Conservation (phyloP, 1,140 invertebrate genomes). For the Tetraneura akinire region DNA sequence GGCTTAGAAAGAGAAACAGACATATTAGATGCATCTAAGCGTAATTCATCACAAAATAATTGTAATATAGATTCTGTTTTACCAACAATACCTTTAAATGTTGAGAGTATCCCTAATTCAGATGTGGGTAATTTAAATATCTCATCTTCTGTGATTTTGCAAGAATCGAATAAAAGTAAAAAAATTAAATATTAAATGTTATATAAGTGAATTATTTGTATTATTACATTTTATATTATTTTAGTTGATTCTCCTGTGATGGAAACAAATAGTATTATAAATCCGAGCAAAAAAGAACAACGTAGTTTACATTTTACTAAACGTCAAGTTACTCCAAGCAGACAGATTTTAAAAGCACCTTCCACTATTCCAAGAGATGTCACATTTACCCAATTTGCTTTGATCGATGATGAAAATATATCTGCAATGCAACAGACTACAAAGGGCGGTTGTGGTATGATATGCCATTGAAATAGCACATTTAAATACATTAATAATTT, state of each 20-base stretch:
- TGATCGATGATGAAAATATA: constrained; percentile 91
- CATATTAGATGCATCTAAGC: constrained; percentile 11
- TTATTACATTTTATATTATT: no score
- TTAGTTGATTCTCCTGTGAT: constrained; percentile 14
- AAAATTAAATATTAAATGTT: not conserved
- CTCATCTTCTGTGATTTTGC: not conserved
- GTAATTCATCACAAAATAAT: constrained; percentile 44
- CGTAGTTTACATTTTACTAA: constrained; percentile 41
- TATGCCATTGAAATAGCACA: no score
- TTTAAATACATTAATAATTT: no score
- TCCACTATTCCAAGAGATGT: constrained; percentile 53
- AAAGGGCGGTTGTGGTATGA: constrained; percentile 62
- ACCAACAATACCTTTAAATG: not conserved
- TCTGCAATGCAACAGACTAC: constrained; percentile 81
- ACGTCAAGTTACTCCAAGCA: constrained; percentile 19
- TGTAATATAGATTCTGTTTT: constrained; percentile 19
- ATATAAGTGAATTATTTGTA: no score
- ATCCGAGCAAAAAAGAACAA: constrained; percentile 41
- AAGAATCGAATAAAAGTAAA: constrained; percentile 41
- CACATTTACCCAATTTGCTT: constrained; percentile 84
- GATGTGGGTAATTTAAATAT: constrained; percentile 18
- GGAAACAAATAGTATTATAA: constrained; percentile 17
- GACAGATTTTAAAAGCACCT: constrained; percentile 42
- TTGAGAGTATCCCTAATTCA: constrained; percentile 23
- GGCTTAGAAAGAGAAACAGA: constrained; percentile 58